phyloP scores from a whole-genome alignment of 2,113 vertebrate genomes.

The Phylloscopus whistleri region DNA sequence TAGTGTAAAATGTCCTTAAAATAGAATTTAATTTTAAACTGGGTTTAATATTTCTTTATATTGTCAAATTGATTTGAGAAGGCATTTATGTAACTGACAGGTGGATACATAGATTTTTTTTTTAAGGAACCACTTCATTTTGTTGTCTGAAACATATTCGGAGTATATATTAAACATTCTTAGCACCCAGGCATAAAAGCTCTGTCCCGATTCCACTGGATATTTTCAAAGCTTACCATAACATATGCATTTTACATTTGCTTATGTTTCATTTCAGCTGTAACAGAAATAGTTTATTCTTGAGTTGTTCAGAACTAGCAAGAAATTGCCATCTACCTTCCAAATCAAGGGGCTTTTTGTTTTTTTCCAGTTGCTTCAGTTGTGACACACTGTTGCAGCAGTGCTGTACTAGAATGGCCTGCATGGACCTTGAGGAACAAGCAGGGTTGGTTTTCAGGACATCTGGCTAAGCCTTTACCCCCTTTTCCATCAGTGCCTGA shows the following conservation, averaged over 20 bases:
- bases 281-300: neutral
- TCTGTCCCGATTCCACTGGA: neutral
- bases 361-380: neutral
- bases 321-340: neutral
- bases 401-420: neutral
- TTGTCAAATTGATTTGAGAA: conserved; percentile 6
- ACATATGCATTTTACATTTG: neutral
- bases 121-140: neutral
- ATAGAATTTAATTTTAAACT: conserved; percentile 7
- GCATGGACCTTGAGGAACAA: neutral
- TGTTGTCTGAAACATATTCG: neutral
- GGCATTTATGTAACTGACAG: conserved; percentile 16
- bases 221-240: neutral
- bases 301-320: neutral
- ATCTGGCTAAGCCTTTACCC: neutral
- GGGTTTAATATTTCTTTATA: neutral
- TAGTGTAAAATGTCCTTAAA: conserved; percentile 8
- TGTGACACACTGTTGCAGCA: neutral
- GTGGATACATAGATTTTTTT: neutral
- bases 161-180: neutral
- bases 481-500: neutral
- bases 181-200: neutral
- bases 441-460: neutral
- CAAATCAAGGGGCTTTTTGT: neutral
- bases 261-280: neutral